A percentile compares a stretch with the other conserved stretches of the same genome.
Conservation (phyloP, 2,888 invertebrate species). For the Rapana venosa region DNA sequence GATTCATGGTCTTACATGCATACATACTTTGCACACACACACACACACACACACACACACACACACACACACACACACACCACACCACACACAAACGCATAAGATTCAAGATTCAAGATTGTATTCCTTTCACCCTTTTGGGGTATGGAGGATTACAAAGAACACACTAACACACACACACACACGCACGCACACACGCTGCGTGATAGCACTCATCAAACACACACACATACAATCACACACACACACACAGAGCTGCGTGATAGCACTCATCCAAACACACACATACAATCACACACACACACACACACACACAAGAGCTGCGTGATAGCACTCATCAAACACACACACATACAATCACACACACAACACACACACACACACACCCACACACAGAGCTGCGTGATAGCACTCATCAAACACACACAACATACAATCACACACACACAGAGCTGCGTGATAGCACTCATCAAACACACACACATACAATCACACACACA, state of each 20-base stretch:
- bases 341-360: neutral
- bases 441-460: too few relatives aligned
- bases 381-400: neutral
- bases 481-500: neutral
- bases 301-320: conserved; percentile 10
- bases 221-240: neutral
- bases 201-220: neutral
- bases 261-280: too few relatives aligned
- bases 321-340: too few relatives aligned
- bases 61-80: neutral
- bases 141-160: too few relatives aligned
- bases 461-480: neutral
- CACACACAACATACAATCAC: neutral
- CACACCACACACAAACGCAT: too few relatives aligned
- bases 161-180: neutral
- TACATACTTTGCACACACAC: neutral
- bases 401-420: too few relatives aligned
- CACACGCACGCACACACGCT: too few relatives aligned
- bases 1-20: too few relatives aligned
- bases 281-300: neutral
- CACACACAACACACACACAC: too few relatives aligned
- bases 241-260: neutral
- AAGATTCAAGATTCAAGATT: too few relatives aligned
- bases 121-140: too few relatives aligned
- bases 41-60: conserved; percentile 10